Evolutionary conservation across 2,888 invertebrate genomes (phyloP), one percentile per base, ranked within the genome.

Genomic region (Seira musarum): DNA sequence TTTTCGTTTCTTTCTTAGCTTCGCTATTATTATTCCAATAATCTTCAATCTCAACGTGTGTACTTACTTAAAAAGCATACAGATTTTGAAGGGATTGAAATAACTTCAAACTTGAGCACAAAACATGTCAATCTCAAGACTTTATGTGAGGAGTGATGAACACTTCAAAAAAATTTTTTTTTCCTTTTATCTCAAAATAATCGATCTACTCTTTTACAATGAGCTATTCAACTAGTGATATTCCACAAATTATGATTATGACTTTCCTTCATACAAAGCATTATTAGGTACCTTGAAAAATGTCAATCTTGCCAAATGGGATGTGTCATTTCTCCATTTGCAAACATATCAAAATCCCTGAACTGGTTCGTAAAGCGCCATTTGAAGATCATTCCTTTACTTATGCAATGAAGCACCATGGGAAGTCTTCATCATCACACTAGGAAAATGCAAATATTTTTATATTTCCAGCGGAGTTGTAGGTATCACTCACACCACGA

Each of bases 111-210:
- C 53, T 3, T 8, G 6, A 53, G 13, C 53, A 53, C 53, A 53
- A 53, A 53, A 53, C 53, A 53, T 17, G 53, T 53, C 53, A 53
- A 53, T 53, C 53, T 53, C 53, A 13, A n/a, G 53, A 53, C 13
- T 53, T 53, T 53, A 53, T 53, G 53, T n/a, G 53, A 17, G 53
- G 15, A 53, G 17, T 53, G 53, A 53, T 53, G 53, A 53, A 8
- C 53, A 53, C 53, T 15, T 53, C 53, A 53, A 40, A 40, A n/a
- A n/a, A n/a, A n/a, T 30, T 30, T 30, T 30, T 8, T 30, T 30
- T 8, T 30, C 30, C 13, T 53, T 53, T 53, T 53, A 53, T 53
- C 53, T 53, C 53, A 53, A 13, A 13, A 53, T 53, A 53, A 53
- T 53, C 6, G 53, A 53, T 15, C 2, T 53, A 53, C 53, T 15